A percentile compares a stretch with the other conserved stretches of the same genome.
Evolutionary conservation across 1,140 invertebrate species (phyloP).

Genomic region (Trypoxylus dichotomus): DNA sequence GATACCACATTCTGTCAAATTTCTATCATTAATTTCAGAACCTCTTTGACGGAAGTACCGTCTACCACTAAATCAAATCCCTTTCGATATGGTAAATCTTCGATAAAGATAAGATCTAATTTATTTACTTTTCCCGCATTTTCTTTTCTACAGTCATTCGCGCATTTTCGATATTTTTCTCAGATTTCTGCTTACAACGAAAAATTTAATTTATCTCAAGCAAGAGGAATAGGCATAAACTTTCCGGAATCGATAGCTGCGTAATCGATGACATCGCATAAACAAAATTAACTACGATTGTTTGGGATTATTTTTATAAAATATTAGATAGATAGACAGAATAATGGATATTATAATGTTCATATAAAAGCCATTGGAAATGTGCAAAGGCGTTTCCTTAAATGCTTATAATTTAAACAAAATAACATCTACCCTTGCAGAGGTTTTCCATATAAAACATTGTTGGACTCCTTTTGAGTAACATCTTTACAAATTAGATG

Average conservation of each 20-base stretch:
- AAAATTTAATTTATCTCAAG: neutral
- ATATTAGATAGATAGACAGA: no score
- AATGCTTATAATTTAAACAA: no score
- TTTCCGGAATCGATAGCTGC: neutral
- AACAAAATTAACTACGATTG: no score
- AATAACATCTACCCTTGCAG: no score
- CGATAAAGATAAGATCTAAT: slow-evolving; percentile 12
- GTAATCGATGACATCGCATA: neutral
- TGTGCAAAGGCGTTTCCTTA: no score
- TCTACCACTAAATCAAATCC: slow-evolving; percentile 1
- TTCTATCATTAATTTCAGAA: slow-evolving; percentile 23
- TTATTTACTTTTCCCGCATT: slow-evolving; percentile 9
- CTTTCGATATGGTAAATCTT: slow-evolving; percentile 12
- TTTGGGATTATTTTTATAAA: no score
- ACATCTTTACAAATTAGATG: no score
- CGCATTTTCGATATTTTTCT: neutral
- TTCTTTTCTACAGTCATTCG: neutral
- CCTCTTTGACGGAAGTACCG: neutral
- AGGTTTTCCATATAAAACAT: no score
- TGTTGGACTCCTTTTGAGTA: no score
- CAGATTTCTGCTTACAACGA: neutral
- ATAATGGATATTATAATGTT: no score
- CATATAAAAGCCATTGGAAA: no score
- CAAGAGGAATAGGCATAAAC: neutral
- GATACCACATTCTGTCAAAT: slow-evolving; percentile 20